Percentiles rank a stretch among this genome's conserved stretches.
These are phyloP conservation scores for Mobula birostris DNA, from an alignment of 2,113 vertebrate genomes.

Conservation along the genomic window DNA sequence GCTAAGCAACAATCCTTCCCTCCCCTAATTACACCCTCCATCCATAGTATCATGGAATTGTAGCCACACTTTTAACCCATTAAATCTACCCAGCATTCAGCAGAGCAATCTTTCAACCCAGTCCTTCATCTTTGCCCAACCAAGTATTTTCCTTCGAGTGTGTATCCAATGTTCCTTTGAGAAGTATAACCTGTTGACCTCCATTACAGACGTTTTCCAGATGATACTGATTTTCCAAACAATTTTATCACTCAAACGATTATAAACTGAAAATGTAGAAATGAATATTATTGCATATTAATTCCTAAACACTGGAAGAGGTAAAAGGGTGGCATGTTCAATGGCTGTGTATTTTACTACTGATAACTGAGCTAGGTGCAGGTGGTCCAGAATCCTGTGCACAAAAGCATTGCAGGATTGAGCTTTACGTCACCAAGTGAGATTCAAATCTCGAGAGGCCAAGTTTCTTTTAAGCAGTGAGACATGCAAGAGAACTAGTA, in stretches of 20 bases:
- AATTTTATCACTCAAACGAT: background rate
- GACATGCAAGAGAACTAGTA: background rate
- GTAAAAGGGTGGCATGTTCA: background rate
- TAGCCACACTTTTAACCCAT: no score
- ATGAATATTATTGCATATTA: background rate
- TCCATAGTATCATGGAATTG: no score
- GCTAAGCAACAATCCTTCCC: no score
- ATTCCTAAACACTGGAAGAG: background rate
- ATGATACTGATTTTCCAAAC: no score
- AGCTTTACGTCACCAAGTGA: background rate
- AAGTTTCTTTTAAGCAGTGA: background rate
- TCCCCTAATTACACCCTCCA: no score
- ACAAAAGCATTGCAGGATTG: background rate
- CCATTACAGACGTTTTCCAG: no score
- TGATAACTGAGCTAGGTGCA: background rate
- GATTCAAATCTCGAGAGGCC: background rate
- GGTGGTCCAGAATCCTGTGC: background rate
- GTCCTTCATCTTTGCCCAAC: no score
- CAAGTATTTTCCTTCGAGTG: no score
- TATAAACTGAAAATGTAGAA: background rate
- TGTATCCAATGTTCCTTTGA: no score
- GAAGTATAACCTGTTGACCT: no score
- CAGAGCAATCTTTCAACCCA: no score
- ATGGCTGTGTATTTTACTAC: background rate
- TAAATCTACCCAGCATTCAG: no score